These are phyloP conservation scores for Psittacus erithacus DNA, from an alignment of 2,113 vertebrate genomes.

Conservation along the genomic window DNA sequence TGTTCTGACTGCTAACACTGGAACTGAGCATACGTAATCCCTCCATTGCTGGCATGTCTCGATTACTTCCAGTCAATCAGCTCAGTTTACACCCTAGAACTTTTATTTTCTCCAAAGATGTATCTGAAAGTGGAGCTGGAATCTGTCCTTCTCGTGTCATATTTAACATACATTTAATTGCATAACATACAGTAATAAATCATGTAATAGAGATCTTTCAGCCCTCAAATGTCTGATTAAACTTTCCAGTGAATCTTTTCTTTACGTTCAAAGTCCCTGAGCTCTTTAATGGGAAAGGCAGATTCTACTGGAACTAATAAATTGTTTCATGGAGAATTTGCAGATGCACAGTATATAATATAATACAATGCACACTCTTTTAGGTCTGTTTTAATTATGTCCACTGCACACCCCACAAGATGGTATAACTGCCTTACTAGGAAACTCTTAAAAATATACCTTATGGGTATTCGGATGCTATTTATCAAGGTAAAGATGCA, in stretches of 20 bases:
- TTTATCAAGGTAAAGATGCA: neutral
- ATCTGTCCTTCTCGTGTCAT: neutral
- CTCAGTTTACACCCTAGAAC: neutral
- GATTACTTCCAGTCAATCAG: neutral
- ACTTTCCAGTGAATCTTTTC: neutral
- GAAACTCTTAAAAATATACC: neutral
- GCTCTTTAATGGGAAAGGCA: neutral
- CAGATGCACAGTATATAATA: neutral
- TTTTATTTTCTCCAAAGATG: neutral
- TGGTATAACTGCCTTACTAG: neutral
- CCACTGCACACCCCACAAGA: neutral
- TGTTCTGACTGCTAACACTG: neutral
- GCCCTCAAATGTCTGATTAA: neutral
- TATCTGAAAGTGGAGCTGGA: neutral
- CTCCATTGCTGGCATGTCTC: fast-evolving
- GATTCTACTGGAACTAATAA: neutral
- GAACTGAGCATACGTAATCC: fast-evolving
- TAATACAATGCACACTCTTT: neutral
- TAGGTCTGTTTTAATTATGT: neutral
- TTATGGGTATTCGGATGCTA: neutral
- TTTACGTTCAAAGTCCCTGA: neutral
- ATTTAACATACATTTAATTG: neutral
- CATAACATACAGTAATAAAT: neutral
- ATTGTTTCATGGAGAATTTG: neutral
- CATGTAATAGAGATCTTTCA: neutral